These are phyloP conservation scores for Anodontia alba DNA, from an alignment of 2,888 invertebrate genomes.

Conservation along the genomic window DNA sequence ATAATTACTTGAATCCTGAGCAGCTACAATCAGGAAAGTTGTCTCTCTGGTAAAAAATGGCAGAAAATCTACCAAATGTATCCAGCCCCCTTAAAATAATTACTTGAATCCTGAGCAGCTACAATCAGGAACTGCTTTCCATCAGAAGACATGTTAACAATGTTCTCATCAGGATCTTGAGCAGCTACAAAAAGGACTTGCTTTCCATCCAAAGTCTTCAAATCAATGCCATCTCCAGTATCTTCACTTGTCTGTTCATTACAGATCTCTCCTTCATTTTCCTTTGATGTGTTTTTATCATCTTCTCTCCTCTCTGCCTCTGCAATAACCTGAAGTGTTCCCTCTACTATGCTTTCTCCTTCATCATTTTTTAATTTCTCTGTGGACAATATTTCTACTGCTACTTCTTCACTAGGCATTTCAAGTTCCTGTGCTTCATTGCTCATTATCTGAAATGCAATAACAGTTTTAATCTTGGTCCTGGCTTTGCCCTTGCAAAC, in stretches of 20 bases:
- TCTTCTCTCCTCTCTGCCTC: neutral
- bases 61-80: no score
- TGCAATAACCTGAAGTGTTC: neutral
- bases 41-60: no score
- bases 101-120: conserved; percentile 29
- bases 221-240: neutral
- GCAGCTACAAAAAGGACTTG: neutral
- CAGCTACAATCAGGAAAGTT: no score
- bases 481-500: no score
- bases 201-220: neutral
- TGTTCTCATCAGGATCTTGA: neutral
- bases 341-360: neutral
- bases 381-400: neutral
- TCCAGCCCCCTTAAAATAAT: no score
- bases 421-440: neutral
- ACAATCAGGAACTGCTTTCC: conserved; percentile 46
- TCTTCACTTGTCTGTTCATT: neutral
- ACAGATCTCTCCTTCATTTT: neutral
- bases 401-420: neutral
- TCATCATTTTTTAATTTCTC: neutral
- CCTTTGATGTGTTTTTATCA: neutral
- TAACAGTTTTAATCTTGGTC: no score
- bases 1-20: conserved; percentile 25
- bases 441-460: conserved; percentile 2
- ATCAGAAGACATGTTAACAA: conserved; percentile 4